Evolutionary conservation across 2,888 invertebrate species (phyloP), one percentile per base, ranked within the genome.

Genomic region (Agapetus fuscipes): DNA sequence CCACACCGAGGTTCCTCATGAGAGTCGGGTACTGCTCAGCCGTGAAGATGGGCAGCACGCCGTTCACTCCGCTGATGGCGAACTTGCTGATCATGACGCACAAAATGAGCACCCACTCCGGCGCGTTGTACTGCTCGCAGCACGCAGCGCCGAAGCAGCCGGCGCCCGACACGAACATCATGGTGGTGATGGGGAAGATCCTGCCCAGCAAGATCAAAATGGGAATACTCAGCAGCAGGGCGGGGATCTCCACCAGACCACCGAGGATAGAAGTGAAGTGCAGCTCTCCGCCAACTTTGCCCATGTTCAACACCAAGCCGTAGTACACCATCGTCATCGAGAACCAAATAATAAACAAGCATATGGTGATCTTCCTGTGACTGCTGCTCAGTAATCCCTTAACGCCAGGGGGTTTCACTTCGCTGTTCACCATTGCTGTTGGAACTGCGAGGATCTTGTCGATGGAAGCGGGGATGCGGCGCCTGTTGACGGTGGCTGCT

Each of bases 11-110:
- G 52, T 81, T 82, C 37, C 82, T 66, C 48, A 82, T 75, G 41
- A 77, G 67, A 3, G 82, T 82, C 1, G 82, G 82, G 56, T 80
- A 83, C 26, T 82, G 59, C 52, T 83, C 82, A 2, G 81, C 80
- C 2, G 81, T 81, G 55, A 76, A 82, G 17, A 82, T 78, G 1
- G 86, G 86, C 66, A 85, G 69, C 52, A 85, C 80, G 54, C 81
- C 84, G 53, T 86, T 87, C 13, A 83, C 80, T 1, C 81, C 76
- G 27, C 83, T 82, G 36, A 86, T 81, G 16, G 81, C 77, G 52
- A 86, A 84, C 63, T 86, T 84, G 53, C 84, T 84, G 43, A 81
- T 70, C 82, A 86, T 83, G 30, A 83, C 71, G 49, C 83, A 74
- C n/a, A 75, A 71, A 28, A 83, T 79, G 59, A 78, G 76, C 31